Evolutionary conservation across 1,140 invertebrate species (phyloP), one percentile per base, ranked within the genome.

Genomic region (Holotrichia oblita): DNA sequence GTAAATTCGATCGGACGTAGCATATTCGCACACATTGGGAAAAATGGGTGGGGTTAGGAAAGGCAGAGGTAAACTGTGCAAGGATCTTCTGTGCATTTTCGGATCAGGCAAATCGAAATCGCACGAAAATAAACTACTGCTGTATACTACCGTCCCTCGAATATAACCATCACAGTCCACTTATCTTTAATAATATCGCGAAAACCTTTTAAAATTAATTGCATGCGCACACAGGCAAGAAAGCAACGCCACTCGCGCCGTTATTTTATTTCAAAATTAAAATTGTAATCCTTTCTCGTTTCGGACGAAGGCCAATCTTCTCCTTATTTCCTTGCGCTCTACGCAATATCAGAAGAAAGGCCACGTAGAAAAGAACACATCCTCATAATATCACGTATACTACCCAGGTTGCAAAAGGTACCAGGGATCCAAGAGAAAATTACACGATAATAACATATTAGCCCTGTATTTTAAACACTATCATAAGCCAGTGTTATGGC

Each of bases 121-220:
- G 44, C 44, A 48, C 7, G 44, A 48, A 48, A 48, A 48, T 48
- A 48, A 48, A 48, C 61, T 69, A 69, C 20, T 10, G 44, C 44
- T 17, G 48, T 55, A 55, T 69, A 27, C 61, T 22, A 10, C 22
- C 61, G 20, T 34, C 22, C 22, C 27, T 34, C 22, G 61, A 20
- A 17, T 69, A 24, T 22, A 34, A 20, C 61, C 61, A 34, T 34
- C 27, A 34, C 61, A 14, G 22, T 78, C 84, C 84, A 85, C 84
- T 85, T 85, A 85, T 85, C 84, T 84, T 82, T 83, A 84, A 85
- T 85, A 85, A 84, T 83, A 85, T 85, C 83, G 83, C 80, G 81
- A 82, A 85, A 85, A 81, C 82, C 81, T 85, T 84, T 85, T 83
- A 85, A 85, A 85, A 85, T 85, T 85, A 85, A 85, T 85, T 85